Percentiles rank a stretch among this genome's conserved stretches.
phyloP scores from a whole-genome alignment of 2,888 invertebrate species.

The Heliconius hortense region DNA sequence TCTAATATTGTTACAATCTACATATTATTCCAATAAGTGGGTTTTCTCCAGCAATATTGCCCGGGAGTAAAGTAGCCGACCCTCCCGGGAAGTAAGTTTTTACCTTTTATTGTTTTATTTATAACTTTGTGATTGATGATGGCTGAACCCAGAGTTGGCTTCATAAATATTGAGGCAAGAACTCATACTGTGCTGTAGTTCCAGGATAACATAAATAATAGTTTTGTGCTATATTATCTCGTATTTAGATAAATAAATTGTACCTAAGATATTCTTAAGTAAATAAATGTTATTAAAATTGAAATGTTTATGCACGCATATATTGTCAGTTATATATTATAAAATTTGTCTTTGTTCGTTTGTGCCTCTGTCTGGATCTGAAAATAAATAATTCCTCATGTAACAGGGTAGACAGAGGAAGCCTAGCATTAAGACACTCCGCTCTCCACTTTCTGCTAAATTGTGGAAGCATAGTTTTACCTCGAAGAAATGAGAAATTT shows the following conservation, averaged over 20 bases:
- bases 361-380: no score
- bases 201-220: conserved; percentile 45
- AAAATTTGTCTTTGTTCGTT: no score
- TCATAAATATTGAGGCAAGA: conserved; percentile 79
- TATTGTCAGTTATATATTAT: no score
- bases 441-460: no score
- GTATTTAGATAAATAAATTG: not conserved
- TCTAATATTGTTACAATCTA: conserved; percentile 77
- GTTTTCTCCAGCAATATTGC: conserved; percentile 74
- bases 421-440: no score
- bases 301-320: no score
- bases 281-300: no score
- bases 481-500: no score
- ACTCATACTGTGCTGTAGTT: conserved; percentile 72
- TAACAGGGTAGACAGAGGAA: no score
- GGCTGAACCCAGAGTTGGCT: conserved; percentile 69
- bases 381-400: no score
- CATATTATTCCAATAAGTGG: conserved; percentile 82
- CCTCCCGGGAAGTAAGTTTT: conserved; percentile 66
- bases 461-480: no score
- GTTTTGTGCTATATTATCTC: conserved; percentile 40
- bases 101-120: conserved; percentile 83
- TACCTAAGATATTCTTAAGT: not conserved
- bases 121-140: conserved; percentile 82
- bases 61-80: conserved; percentile 66